These are phyloP conservation scores for Ichneumoninae sp. DNA, from an alignment of 2,888 invertebrate species.

Conservation along the genomic window DNA sequence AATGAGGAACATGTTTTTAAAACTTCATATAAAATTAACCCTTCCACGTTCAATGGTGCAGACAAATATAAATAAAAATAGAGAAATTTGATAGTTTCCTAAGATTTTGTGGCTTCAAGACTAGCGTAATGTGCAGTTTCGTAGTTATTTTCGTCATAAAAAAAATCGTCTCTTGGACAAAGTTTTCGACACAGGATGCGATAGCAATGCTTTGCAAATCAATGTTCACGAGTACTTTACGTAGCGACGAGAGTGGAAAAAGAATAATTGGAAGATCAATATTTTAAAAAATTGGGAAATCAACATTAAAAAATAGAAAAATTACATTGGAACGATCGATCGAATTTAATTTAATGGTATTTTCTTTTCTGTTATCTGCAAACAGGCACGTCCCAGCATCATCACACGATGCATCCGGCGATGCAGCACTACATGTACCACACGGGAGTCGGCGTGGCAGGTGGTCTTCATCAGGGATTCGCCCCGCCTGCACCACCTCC, in stretches of 20 bases:
- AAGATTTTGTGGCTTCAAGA: no score
- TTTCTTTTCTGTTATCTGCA: slow-evolving; percentile 26
- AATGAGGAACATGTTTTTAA: background rate
- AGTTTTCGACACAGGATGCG: background rate
- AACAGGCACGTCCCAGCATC: slow-evolving; percentile 83
- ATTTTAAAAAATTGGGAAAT: no score
- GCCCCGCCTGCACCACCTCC: slow-evolving; percentile 83
- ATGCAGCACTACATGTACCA: slow-evolving; percentile 85
- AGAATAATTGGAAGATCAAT: background rate
- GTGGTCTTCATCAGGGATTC: slow-evolving; percentile 83
- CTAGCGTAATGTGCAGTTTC: no score
- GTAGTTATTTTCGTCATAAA: background rate
- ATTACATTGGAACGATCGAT: background rate
- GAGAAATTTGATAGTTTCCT: no score
- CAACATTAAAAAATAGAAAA: background rate
- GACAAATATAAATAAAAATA: no score
- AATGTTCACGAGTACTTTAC: background rate
- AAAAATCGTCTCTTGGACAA: background rate
- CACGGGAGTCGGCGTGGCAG: slow-evolving; percentile 82
- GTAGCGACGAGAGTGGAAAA: background rate
- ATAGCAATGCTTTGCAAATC: background rate
- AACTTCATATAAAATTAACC: no score
- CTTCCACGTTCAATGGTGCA: no score
- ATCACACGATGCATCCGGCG: slow-evolving; percentile 84
- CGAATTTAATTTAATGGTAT: background rate